Conservation (phyloP, 2,888 invertebrate species). For the Zele albiditarsus region DNA sequence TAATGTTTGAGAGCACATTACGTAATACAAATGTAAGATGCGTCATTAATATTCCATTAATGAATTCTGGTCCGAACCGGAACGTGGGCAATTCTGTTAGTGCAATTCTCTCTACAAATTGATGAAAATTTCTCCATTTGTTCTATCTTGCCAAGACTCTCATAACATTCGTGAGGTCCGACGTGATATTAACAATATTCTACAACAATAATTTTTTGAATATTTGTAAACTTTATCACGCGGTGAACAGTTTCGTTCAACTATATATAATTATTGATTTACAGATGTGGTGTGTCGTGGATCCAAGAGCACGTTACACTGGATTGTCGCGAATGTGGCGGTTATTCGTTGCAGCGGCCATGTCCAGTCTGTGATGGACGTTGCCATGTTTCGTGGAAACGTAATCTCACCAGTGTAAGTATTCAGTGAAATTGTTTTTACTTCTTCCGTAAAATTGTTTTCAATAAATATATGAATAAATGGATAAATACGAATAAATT, state of each 20-base stretch:
- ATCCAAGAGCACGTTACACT: conserved; percentile 84
- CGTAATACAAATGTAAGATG: conserved; percentile 38
- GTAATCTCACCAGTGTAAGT: conserved; percentile 85
- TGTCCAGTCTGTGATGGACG: conserved; percentile 85
- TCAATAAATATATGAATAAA: conserved; percentile 27
- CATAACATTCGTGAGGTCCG: no score
- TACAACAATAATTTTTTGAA: no score
- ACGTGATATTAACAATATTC: no score
- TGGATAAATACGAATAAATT: neutral
- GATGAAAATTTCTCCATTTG: conserved; percentile 24
- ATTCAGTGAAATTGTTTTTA: neutral
- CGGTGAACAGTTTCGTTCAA: no score
- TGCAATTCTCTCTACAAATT: conserved; percentile 38
- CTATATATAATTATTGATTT: conserved; percentile 44
- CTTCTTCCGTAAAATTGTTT: neutral
- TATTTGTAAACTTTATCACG: no score
- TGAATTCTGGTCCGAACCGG: conserved; percentile 64
- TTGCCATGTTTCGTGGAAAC: conserved; percentile 82
- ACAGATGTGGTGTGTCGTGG: conserved; percentile 86
- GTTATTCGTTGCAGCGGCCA: conserved; percentile 83
- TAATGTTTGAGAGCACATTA: conserved; percentile 36
- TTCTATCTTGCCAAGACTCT: no score
- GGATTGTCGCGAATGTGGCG: conserved; percentile 87
- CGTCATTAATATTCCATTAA: conserved; percentile 51
- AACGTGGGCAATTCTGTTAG: conserved; percentile 52